Percentiles rank a stretch among this genome's conserved stretches.
Conservation (phyloP, 2,113 vertebrate genomes). For the Festucalex cinctus region DNA sequence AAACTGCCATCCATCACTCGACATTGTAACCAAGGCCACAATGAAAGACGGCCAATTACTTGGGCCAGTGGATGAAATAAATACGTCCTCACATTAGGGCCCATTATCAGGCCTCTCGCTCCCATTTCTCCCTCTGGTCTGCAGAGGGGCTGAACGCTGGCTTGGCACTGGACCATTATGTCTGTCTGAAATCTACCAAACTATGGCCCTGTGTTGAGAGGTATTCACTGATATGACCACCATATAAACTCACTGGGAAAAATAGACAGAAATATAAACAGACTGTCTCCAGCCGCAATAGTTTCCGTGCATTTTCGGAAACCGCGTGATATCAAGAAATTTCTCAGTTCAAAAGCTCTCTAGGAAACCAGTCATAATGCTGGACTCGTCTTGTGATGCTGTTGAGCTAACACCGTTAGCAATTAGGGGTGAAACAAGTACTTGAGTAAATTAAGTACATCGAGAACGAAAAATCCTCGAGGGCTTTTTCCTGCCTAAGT, state of each 20-base stretch:
- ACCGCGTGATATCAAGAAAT: background rate
- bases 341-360: slow-evolving; percentile 15
- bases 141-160: slow-evolving; percentile 40
- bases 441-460: no score
- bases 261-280: slow-evolving; percentile 45
- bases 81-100: slow-evolving; percentile 78
- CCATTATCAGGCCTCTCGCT: slow-evolving; percentile 69
- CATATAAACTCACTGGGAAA: slow-evolving; percentile 41
- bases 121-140: slow-evolving; percentile 57
- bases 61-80: slow-evolving; percentile 80
- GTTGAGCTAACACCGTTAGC: slow-evolving; percentile 14
- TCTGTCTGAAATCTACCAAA: slow-evolving; percentile 60
- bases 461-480: no score
- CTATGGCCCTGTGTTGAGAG: slow-evolving; percentile 61
- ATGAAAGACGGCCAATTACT: slow-evolving; percentile 76
- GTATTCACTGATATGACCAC: slow-evolving; percentile 56
- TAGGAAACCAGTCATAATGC: slow-evolving; percentile 24
- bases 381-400: slow-evolving; percentile 36
- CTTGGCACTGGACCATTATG: slow-evolving; percentile 59
- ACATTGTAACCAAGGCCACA: slow-evolving; percentile 70
- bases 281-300: slow-evolving; percentile 6
- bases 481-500: no score
- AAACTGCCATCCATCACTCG: slow-evolving; percentile 74
- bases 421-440: no score
- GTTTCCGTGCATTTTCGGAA: background rate